Conservation (phyloP, 2,113 vertebrate species). For the Neotragus moschatus region DNA sequence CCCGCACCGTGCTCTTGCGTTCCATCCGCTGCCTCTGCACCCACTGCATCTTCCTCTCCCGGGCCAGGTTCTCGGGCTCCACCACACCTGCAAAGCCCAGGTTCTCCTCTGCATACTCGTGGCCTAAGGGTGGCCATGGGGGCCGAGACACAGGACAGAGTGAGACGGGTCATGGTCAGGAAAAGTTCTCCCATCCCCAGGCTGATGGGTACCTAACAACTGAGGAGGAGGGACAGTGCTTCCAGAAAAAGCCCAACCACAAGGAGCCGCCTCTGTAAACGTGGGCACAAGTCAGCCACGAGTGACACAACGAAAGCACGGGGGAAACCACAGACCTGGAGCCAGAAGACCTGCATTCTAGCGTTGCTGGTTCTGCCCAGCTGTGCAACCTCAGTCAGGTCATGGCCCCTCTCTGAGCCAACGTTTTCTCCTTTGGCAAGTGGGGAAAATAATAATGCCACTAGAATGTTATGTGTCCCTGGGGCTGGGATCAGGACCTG, state of each 20-base stretch:
- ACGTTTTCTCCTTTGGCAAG: background rate
- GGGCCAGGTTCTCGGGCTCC: conserved; percentile 85
- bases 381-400: background rate
- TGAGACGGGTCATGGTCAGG: background rate
- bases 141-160: background rate
- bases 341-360: background rate
- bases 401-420: background rate
- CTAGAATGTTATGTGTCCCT: background rate
- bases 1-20: conserved; percentile 89
- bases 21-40: conserved; percentile 87
- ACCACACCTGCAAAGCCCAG: conserved; percentile 92
- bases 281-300: background rate
- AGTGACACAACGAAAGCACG: background rate
- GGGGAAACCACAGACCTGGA: background rate
- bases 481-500: background rate
- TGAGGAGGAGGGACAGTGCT: background rate
- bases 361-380: background rate
- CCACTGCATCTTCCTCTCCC: conserved; percentile 91
- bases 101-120: conserved; percentile 96
- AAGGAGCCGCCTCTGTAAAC: background rate
- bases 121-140: conserved; percentile 79
- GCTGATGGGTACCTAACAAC: fast-evolving
- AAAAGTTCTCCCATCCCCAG: background rate
- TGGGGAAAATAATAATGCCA: background rate
- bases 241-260: background rate